A percentile compares a stretch with the other conserved stretches of the same genome.
Evolutionary conservation across 2,113 vertebrate species (phyloP).

Genomic region (Tetraodon nigroviridis): DNA sequence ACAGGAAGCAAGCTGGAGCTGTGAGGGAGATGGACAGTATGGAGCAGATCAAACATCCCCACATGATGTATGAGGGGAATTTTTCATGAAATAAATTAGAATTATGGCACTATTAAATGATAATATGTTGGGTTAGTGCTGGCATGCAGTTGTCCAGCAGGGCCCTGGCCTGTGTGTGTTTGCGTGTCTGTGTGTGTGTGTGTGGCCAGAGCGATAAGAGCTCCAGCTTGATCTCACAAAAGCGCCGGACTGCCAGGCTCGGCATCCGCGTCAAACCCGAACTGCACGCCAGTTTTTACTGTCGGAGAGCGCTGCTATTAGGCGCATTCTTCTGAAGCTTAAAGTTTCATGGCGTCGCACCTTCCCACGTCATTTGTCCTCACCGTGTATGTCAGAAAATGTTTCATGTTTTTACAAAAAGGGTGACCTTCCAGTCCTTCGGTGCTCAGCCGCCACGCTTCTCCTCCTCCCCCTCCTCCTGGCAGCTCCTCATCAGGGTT

Average conservation of each 20-base stretch:
- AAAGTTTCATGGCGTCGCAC: not conserved
- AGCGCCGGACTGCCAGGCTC: constrained; percentile 22
- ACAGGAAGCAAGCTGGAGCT: too few species aligned
- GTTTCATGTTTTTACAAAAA: constrained; percentile 18
- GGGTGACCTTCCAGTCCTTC: not conserved
- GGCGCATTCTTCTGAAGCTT: constrained; percentile 8
- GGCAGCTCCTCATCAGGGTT: not conserved
- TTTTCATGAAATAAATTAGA: too few species aligned
- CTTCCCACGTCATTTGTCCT: not conserved
- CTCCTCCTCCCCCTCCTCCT: too few species aligned
- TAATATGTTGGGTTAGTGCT: not conserved
- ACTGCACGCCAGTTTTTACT: constrained; percentile 22
- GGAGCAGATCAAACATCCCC: too few species aligned
- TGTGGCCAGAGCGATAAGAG: constrained; percentile 48
- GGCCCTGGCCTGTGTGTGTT: not conserved
- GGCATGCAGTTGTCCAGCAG: not conserved
- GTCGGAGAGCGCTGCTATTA: constrained; percentile 2
- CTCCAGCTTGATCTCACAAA: constrained; percentile 42
- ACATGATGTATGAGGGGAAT: too few species aligned
- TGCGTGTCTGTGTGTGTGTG: constrained; percentile 1
- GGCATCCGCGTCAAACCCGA: constrained; percentile 26
- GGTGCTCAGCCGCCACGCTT: not conserved
- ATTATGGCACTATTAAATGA: not conserved
- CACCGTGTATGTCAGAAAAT: constrained; percentile 1
- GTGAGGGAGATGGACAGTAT: too few species aligned